These are phyloP conservation scores for Antrozous pallidus DNA, from an alignment of 2,797 vertebrate species.

Conservation along the genomic window DNA sequence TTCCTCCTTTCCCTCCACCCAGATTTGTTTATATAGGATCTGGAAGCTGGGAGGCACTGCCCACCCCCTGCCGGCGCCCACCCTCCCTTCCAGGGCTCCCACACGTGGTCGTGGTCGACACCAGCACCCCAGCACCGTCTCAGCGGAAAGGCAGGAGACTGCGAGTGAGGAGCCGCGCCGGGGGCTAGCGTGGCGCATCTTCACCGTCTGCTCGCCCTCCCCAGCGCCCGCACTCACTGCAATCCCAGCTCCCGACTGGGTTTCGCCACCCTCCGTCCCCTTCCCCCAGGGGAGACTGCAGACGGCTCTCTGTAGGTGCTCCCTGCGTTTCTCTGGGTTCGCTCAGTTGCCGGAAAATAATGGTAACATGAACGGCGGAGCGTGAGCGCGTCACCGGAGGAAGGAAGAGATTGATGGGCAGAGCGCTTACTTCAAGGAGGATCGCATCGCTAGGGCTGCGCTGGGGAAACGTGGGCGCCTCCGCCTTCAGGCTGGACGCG, in stretches of 20 bases:
- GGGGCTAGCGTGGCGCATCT: background rate
- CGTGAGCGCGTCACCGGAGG: background rate
- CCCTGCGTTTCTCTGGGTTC: background rate
- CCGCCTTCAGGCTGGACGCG: slow-evolving; percentile 1
- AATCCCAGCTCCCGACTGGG: background rate
- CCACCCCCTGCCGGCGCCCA: background rate
- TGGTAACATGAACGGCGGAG: slow-evolving; percentile 55
- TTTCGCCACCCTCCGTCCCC: background rate
- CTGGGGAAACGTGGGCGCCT: background rate
- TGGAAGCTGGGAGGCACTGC: slow-evolving; percentile 14
- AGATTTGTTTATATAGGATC: slow-evolving; percentile 55
- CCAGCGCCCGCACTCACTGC: background rate
- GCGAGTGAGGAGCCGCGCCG: background rate
- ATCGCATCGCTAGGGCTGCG: background rate
- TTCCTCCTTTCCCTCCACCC: background rate
- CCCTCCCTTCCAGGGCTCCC: background rate
- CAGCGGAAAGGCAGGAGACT: background rate
- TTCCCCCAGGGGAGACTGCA: background rate
- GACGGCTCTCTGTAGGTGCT: background rate
- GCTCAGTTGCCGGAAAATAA: slow-evolving; percentile 37
- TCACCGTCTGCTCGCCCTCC: background rate
- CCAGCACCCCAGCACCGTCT: background rate
- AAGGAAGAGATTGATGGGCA: slow-evolving; percentile 40
- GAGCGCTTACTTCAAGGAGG: background rate
- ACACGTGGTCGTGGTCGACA: slow-evolving; percentile 72